Conservation (phyloP, 2,113 vertebrate genomes). For the Protomyctophum bolini region DNA sequence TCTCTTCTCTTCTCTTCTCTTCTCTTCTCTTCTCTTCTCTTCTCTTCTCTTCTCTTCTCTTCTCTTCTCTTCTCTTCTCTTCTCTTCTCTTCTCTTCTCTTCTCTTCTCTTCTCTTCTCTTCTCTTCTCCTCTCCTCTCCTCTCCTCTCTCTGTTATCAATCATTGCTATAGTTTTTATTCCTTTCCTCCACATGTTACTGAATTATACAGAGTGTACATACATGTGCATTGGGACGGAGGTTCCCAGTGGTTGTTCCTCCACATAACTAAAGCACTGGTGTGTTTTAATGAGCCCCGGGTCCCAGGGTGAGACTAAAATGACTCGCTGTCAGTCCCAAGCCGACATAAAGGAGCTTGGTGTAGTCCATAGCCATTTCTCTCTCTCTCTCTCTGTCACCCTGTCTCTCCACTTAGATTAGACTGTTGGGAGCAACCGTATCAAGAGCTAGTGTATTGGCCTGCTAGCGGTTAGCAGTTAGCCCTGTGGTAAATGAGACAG, state of each 20-base stretch:
- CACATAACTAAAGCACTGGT: constrained; percentile 12
- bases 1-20: too few species aligned
- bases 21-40: too few species aligned
- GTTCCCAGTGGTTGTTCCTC: background rate
- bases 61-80: too few species aligned
- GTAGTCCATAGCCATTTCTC: constrained; percentile 49
- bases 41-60: too few species aligned
- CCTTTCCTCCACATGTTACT: too few species aligned
- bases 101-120: too few species aligned
- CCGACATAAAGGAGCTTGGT: constrained; percentile 48
- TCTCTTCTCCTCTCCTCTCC: too few species aligned
- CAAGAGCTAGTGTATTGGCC: constrained; percentile 44
- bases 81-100: too few species aligned
- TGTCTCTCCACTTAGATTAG: constrained; percentile 47
- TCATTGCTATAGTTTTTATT: too few species aligned
- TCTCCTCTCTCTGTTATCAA: too few species aligned
- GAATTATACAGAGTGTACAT: too few species aligned
- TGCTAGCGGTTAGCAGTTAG: constrained; percentile 44
- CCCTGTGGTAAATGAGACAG: constrained; percentile 53
- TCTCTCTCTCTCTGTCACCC: constrained; percentile 19
- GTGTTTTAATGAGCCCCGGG: constrained; percentile 42
- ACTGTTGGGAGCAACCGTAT: constrained; percentile 48
- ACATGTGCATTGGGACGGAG: too few species aligned
- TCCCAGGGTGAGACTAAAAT: constrained; percentile 43
- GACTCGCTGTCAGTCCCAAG: constrained; percentile 33